Base-by-base conservation (phyloP, 2,113 vertebrate species). In the Microtus oregoni region DNA sequence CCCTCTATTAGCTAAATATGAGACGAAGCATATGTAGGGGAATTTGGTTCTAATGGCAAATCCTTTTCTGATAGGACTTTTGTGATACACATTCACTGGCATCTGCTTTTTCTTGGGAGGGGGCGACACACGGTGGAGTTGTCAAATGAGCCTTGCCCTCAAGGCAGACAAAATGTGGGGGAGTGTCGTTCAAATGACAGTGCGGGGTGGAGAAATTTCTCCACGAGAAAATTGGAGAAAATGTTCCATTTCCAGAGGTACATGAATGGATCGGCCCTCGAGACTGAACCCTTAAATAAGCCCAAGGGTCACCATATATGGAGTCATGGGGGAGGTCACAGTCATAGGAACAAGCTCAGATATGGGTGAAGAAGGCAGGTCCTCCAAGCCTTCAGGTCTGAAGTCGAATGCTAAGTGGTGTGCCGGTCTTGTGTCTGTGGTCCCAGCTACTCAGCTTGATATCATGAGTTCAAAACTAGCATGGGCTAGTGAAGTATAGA, bases 171-270 rank as follows among this genome's bases (percentile, higher is more conserved):
- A 73, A 55, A 15, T 72, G 52, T 30, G 63, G 70, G 63, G n/a
- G 26, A 58, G 5, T 9, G 35, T 22, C 26, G 17, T 82, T 87
- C 52, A 65, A 38, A 47, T n/a, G 26, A 32, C 0, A 12, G 28
- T 2, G 5, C 22, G 26, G n/a, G 68, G 30, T 28, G 4, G 1
- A 6, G 17, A 1, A 14, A 7, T 0, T 14, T 9, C 19, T 75
- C 47, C 22, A 28, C 15, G 15, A 35, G 41, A 35, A 47, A 15
- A 28, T 10, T 20, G 12, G 15, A 12, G 28, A 32, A 28, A 70
- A n/a, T 2, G 0, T 14, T 35, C 20, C 0, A 2, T 3, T 13
- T 9, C 20, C 22, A 2, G 12, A 6, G n/a, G 68, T 41, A 14
- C 10, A 12, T 7, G 28, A 75, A 11, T 26, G 4, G 11, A 3